Evolutionary conservation across 2,888 invertebrate species (phyloP).

Genomic region (Tetanocera ferruginea): DNA sequence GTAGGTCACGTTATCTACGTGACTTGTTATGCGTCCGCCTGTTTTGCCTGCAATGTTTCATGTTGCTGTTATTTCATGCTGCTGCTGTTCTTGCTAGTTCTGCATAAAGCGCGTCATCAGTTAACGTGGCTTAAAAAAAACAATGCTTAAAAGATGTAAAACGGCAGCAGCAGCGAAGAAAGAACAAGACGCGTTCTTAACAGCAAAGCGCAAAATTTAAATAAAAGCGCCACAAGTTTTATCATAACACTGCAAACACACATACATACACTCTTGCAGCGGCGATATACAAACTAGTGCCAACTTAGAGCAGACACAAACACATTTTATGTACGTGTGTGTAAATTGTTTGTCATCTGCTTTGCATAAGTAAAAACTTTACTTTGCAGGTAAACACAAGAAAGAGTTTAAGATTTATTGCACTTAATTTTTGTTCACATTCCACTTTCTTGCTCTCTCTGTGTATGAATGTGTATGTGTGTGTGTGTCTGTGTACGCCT

Average conservation of each 20-base stretch:
- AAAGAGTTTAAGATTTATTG: slow-evolving; percentile 28
- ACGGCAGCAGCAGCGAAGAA: background rate
- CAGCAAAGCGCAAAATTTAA: slow-evolving; percentile 22
- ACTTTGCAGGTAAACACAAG: slow-evolving; percentile 29
- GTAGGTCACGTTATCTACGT: slow-evolving; percentile 8
- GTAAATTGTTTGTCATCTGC: slow-evolving; percentile 9
- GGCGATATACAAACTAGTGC: background rate
- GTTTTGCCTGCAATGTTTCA: background rate
- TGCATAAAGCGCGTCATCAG: background rate
- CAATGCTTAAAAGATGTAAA: background rate
- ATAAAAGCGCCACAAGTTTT: slow-evolving; percentile 26
- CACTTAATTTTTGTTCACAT: slow-evolving; percentile 27
- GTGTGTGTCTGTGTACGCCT: background rate
- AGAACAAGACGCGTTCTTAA: background rate
- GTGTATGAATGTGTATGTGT: background rate
- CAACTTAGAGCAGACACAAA: background rate
- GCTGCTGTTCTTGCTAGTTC: background rate
- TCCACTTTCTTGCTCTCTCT: background rate
- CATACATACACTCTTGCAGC: background rate
- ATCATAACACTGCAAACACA: background rate
- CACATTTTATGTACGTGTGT: background rate
- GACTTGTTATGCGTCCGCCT: background rate
- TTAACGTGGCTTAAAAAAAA: background rate
- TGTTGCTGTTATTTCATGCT: background rate
- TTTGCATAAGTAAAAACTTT: slow-evolving; percentile 30